These are phyloP conservation scores for Arrhamphus sclerolepis DNA, from an alignment of 2,797 vertebrate species.

Conservation along the genomic window DNA sequence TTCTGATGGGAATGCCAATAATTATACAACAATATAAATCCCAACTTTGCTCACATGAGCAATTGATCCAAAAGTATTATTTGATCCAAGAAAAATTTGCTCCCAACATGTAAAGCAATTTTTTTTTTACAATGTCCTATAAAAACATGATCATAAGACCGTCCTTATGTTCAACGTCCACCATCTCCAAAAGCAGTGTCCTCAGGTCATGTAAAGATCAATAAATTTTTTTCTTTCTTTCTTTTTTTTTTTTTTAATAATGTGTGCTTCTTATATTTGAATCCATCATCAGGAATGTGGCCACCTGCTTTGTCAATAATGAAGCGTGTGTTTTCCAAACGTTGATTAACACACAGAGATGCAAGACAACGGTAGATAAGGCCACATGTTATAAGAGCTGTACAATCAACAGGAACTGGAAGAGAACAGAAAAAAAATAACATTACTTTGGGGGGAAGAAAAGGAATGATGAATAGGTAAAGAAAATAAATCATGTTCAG, in stretches of 20 bases:
- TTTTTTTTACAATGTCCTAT: slow-evolving; percentile 61
- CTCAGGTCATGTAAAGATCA: slow-evolving; percentile 52
- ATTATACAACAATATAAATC: slow-evolving; percentile 63
- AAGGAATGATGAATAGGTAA: not conserved
- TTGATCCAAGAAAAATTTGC: slow-evolving; percentile 80
- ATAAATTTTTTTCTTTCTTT: slow-evolving; percentile 40
- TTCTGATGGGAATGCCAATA: slow-evolving; percentile 77
- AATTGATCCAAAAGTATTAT: slow-evolving; percentile 73
- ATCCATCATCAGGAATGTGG: slow-evolving; percentile 70
- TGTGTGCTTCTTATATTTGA: slow-evolving; percentile 62
- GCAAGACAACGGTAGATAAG: slow-evolving; percentile 81
- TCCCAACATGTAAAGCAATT: slow-evolving; percentile 71
- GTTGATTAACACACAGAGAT: slow-evolving; percentile 75
- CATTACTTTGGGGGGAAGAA: slow-evolving; percentile 2
- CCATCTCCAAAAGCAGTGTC: slow-evolving; percentile 53
- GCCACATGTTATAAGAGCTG: slow-evolving; percentile 82
- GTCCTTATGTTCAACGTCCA: slow-evolving; percentile 52
- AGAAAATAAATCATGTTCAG: not conserved
- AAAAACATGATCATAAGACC: slow-evolving; percentile 65
- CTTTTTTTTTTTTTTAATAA: slow-evolving; percentile 39
- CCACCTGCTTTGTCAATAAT: slow-evolving; percentile 69
- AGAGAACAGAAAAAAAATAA: slow-evolving; percentile 28
- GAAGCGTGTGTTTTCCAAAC: slow-evolving; percentile 62
- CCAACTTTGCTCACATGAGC: slow-evolving; percentile 63
- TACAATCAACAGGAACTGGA: slow-evolving; percentile 75